Conservation (phyloP, 1,140 invertebrate genomes). For the Penaeus vannamei region DNA sequence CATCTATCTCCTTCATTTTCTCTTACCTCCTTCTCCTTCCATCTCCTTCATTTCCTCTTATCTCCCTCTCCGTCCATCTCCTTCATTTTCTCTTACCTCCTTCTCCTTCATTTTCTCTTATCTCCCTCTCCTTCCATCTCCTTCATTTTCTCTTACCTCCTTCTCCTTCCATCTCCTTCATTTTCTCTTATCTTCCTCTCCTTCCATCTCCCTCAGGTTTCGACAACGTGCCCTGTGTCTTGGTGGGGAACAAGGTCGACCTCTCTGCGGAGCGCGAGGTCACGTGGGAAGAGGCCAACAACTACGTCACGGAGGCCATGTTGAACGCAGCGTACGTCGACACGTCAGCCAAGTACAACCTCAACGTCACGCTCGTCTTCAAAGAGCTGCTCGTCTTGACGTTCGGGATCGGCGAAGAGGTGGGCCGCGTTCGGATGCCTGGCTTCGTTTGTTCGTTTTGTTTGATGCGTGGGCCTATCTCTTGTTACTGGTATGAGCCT, state of each 20-base stretch:
- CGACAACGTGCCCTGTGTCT: conserved; percentile 47
- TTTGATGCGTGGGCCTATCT: not conserved
- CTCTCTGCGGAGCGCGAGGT: conserved; percentile 66
- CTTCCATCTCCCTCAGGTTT: not conserved
- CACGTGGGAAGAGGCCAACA: conserved; percentile 64
- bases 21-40: not conserved
- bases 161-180: not conserved
- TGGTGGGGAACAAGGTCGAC: conserved; percentile 64
- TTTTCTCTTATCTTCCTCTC: not conserved
- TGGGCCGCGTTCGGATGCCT: not conserved
- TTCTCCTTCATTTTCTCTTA: not conserved
- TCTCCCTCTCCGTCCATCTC: not conserved
- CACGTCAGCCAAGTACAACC: conserved; percentile 70
- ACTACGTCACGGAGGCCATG: conserved; percentile 57
- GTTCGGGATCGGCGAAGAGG: conserved; percentile 53
- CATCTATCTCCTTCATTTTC: too few relatives aligned
- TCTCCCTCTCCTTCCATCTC: not conserved
- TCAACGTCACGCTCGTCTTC: conserved; percentile 69
- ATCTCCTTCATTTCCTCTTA: not conserved
- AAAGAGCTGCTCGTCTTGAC: conserved; percentile 67
- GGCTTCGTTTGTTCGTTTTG: not conserved
- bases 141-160: not conserved
- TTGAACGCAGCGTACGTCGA: conserved; percentile 68
- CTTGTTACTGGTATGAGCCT: not conserved
- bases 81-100: not conserved